Base-by-base conservation (phyloP, 2,113 vertebrate species). In the Oriolus oriolus region DNA sequence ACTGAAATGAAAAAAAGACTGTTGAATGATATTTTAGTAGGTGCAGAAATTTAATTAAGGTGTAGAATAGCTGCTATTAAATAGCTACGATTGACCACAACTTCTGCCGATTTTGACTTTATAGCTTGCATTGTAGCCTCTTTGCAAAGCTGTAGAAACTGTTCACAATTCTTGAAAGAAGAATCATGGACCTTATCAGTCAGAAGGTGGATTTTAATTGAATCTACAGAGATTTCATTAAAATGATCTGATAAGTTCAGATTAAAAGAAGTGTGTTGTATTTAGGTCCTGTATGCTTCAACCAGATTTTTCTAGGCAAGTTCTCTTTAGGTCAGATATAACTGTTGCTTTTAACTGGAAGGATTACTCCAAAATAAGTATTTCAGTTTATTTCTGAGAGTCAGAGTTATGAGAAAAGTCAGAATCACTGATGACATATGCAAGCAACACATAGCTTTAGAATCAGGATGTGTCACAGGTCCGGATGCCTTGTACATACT, bases 1-100 rank as follows among this genome's bases (percentile, higher is more conserved):
- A 97, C 75, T 96, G 96, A 97, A 95, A 41, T 92, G 79, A 45
- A 89, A 96, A 97, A 56, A 90, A 89, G 69, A 68, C 23, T 3
- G 0, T 41, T n/a, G 21, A 77, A 42, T 47, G 14, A 10, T 61
- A 14, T 76, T 90, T 84, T 69, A 69, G 11, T 70, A 94, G 84
- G 37, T 71, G 39, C 86, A 93, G 64, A 86, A 66, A 87, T 96
- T 75, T 96, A 88, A 94, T 95, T 87, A 82, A 87, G 75, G 14
- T 44, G 13, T 90, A 88, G 50, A 90, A 70, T 80, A 73, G 49
- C 16, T 95, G 56, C 70, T 80, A 26, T 28, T 95, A 56, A 94
- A 57, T 91, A 89, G 70, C 85, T 84, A 8, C 65, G 66, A 21
- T 41, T 96, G 87, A 80, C 56, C 82, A 78, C 70, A 85, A 16